A percentile compares a stretch with the other conserved stretches of the same genome.
These are phyloP conservation scores for Petroica traversi DNA, from an alignment of 2,113 vertebrate genomes.

Conservation along the genomic window DNA sequence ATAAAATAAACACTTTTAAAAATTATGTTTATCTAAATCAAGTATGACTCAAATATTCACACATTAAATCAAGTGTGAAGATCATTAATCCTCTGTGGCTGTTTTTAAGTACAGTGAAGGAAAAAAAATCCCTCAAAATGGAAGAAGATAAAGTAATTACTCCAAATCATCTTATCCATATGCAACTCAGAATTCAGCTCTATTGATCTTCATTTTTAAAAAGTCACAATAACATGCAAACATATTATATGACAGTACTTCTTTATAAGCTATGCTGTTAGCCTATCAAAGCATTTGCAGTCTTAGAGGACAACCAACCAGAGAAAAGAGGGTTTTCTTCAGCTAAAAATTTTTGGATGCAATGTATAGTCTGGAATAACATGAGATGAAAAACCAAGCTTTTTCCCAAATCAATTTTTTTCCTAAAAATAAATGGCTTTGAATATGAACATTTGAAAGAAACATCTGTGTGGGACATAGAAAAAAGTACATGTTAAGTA, in stretches of 20 bases:
- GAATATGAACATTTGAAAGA: not conserved
- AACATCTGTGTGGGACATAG: not conserved
- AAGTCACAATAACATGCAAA: not conserved
- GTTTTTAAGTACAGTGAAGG: not conserved
- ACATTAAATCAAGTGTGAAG: not conserved
- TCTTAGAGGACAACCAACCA: not conserved
- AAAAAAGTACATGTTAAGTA: not conserved
- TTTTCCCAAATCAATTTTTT: not conserved
- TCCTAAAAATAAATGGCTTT: not conserved
- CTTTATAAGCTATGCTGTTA: not conserved
- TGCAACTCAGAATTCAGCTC: not conserved
- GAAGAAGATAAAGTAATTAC: not conserved
- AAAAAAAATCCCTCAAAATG: not conserved
- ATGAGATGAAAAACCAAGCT: not conserved
- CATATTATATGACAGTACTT: not conserved
- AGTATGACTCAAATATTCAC: not conserved
- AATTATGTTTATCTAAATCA: not conserved
- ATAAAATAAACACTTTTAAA: not conserved
- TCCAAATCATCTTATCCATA: not conserved
- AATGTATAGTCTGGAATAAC: not conserved
- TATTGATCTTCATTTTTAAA: not conserved
- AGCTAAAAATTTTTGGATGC: not conserved
- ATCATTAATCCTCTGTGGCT: not conserved
- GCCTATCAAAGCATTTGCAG: not conserved
- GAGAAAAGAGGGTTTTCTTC: not conserved